These are phyloP conservation scores for Ahaetulla prasina DNA, from an alignment of 2,113 vertebrate species.

Conservation along the genomic window DNA sequence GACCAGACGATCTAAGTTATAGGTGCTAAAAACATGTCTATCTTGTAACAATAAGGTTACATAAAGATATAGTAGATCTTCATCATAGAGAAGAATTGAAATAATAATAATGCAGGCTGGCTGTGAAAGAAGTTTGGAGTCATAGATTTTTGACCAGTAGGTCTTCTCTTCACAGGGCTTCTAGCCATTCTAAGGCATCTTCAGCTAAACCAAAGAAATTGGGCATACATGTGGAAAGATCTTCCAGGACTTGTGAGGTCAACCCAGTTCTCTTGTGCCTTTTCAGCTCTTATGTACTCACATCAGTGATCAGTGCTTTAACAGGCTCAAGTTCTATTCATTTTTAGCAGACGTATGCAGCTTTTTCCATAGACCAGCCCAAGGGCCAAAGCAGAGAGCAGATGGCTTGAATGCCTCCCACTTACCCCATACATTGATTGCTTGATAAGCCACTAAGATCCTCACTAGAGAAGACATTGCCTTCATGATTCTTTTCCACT, in stretches of 20 bases:
- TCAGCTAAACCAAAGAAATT: not conserved
- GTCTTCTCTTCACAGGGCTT: not conserved
- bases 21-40: not conserved
- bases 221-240: not conserved
- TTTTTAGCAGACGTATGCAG: not conserved
- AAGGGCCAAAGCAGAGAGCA: not conserved
- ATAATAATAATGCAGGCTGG: not conserved
- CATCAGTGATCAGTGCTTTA: not conserved
- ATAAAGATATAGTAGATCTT: not conserved
- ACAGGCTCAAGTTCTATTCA: not conserved
- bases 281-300: not conserved
- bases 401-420: not conserved
- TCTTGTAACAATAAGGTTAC: not conserved
- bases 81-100: not conserved
- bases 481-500: not conserved
- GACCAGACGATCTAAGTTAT: not conserved
- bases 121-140: not conserved
- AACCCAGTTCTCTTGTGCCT: not conserved
- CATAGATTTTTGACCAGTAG: not conserved
- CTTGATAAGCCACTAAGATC: not conserved
- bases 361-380: not conserved
- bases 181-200: not conserved
- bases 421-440: not conserved
- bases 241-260: not conserved
- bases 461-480: not conserved